phyloP scores from a whole-genome alignment of 2,888 invertebrate genomes.

The Hololepta plana region DNA sequence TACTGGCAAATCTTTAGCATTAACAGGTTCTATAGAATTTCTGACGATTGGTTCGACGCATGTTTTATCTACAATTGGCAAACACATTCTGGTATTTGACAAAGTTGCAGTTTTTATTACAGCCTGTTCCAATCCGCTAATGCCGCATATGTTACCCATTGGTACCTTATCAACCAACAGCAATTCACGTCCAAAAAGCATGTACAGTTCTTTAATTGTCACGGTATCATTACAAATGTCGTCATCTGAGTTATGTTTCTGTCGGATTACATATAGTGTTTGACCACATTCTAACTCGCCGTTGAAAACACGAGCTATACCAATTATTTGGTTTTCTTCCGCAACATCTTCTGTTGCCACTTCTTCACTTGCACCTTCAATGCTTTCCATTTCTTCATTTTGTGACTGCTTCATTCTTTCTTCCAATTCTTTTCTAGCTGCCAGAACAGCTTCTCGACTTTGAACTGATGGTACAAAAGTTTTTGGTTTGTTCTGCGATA shows the following conservation, averaged over 20 bases:
- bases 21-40: constrained; percentile 81
- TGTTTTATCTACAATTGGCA: constrained; percentile 71
- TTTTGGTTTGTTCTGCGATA: constrained; percentile 64
- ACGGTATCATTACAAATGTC: constrained; percentile 39
- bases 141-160: constrained; percentile 83
- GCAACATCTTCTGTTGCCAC: constrained; percentile 3
- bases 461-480: constrained; percentile 6
- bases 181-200: constrained; percentile 86
- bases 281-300: constrained; percentile 63
- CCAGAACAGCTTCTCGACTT: background rate
- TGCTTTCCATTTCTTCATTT: constrained; percentile 5
- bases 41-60: constrained; percentile 72
- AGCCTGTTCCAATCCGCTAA: constrained; percentile 69
- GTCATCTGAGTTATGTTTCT: constrained; percentile 65
- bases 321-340: too few species aligned
- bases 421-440: constrained; percentile 3
- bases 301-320: constrained; percentile 85
- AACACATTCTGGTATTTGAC: constrained; percentile 61
- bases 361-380: constrained; percentile 4
- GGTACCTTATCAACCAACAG: constrained; percentile 60
- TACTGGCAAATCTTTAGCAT: constrained; percentile 59
- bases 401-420: constrained; percentile 1
- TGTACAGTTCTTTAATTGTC: constrained; percentile 57
- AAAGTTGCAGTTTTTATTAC: constrained; percentile 83
- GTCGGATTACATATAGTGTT: constrained; percentile 66